Conservation (phyloP, 1,140 invertebrate genomes). For the Drosophila lacertosa region DNA sequence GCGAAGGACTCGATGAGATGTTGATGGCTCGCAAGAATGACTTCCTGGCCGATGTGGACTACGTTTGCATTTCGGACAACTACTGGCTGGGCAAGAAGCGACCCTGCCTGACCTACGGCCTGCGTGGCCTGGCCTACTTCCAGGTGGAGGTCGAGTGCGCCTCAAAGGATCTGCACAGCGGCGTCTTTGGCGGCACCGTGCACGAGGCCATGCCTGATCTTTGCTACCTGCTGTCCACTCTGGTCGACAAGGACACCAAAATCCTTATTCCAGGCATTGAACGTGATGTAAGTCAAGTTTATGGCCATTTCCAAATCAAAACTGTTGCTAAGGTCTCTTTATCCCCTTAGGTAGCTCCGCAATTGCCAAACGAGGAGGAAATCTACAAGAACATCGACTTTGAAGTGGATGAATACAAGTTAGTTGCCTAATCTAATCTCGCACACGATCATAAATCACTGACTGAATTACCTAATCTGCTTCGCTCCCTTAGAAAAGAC, state of each 20-base stretch:
- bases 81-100: conserved; percentile 99
- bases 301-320: not conserved
- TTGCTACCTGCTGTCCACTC: conserved; percentile 91
- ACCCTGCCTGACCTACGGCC: conserved; percentile 98
- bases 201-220: conserved; percentile 96
- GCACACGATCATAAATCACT: conserved; percentile 48
- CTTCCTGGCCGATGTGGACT: conserved; percentile 95
- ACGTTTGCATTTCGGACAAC: conserved; percentile 99
- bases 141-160: conserved; percentile 95
- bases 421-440: conserved; percentile 82
- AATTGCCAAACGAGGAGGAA: conserved; percentile 90
- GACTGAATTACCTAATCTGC: conserved; percentile 1
- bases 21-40: conserved; percentile 89
- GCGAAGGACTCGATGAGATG: conserved; percentile 96
- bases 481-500: conserved; percentile 85
- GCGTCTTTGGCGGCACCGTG: conserved; percentile 96
- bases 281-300: conserved; percentile 86
- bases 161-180: conserved; percentile 97
- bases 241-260: conserved; percentile 93
- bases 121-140: conserved; percentile 97
- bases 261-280: conserved; percentile 93
- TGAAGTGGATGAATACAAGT: conserved; percentile 91
- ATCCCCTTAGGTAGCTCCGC: conserved; percentile 65
- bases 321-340: conserved; percentile 15
- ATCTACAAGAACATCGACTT: conserved; percentile 96